Evolutionary conservation across 2,797 vertebrate species (phyloP), one percentile per base, ranked within the genome.

Genomic region (Emydoidea blandingii): DNA sequence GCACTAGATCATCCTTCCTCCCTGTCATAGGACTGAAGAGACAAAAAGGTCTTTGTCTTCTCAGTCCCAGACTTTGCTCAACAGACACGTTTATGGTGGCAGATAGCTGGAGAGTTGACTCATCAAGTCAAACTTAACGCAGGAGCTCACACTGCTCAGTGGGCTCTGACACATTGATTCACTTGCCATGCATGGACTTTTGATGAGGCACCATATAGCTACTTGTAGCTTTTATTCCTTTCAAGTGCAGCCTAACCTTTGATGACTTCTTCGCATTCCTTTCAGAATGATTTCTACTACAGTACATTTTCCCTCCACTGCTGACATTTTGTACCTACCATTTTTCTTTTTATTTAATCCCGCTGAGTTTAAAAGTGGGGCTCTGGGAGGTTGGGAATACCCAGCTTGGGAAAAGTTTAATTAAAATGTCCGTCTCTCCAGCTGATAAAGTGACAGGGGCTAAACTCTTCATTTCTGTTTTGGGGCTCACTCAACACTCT

Each of bases 401-500:
- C 29, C 78, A 34, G 78, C 29, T n/a, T 79, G 50, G 19, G 49
- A 79, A 52, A 53, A 21, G 31, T 79, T 52, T n/a, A 79, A 79
- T 53, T 34, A 34, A 79, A 50, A 79, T 10, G 10, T 52, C 50
- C 31, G 2, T n/a, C 44, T 41, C 50, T 44, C 19, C 80, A 16
- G n/a, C n/a, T 56, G 37, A 4, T 4, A 11, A 68, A 25, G 68
- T 62, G 59, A 6, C 7, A 5, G 23, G 7, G 14, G 18, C 68
- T 88, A 53, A 2, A 0, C 12, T 54, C 41, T 47, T 65, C 10
- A 3, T 0, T 0, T n/a, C 83, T 16, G 79, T 37, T 79, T 92
- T 31, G n/a, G 52, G 81, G 41, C 53, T 76, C n/a, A 1, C 59
- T 47, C 0, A 0, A 18, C 6, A 53, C 34, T 31, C 29, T 41